Evolutionary conservation across 2,113 vertebrate species (phyloP).

Genomic region (Serinus canaria): DNA sequence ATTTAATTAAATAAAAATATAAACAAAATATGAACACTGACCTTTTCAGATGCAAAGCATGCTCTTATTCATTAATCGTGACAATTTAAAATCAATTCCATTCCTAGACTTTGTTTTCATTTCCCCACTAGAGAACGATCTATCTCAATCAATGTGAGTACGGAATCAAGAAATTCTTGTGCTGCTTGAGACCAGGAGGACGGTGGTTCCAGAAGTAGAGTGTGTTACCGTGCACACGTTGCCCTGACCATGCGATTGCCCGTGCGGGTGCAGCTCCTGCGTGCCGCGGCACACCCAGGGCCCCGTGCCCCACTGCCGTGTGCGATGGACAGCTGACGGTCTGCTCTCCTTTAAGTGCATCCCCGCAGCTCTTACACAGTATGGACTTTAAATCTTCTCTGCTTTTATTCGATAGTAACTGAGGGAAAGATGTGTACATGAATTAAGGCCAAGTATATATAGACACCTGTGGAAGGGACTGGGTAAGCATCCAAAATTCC

Average conservation of each 20-base stretch:
- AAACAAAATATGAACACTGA: neutral
- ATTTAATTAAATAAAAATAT: neutral
- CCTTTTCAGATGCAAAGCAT: neutral
- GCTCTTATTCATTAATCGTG: neutral
- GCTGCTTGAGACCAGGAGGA: accelerated
- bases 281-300: accelerated
- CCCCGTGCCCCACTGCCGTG: accelerated
- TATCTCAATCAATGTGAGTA: neutral
- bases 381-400: neutral
- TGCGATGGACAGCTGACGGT: accelerated
- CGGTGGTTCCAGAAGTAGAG: neutral
- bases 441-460: too few species aligned
- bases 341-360: neutral
- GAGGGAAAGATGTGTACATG: neutral
- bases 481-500: too few species aligned
- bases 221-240: accelerated
- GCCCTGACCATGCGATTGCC: accelerated
- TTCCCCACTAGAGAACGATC: neutral
- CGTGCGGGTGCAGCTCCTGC: accelerated
- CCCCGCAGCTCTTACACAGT: accelerated
- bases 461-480: neutral
- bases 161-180: neutral
- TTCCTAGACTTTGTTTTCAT: neutral
- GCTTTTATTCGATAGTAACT: accelerated
- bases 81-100: neutral